Evolutionary conservation across 1,140 invertebrate species (phyloP).

Genomic region (Pygmarrhopalites habei): DNA sequence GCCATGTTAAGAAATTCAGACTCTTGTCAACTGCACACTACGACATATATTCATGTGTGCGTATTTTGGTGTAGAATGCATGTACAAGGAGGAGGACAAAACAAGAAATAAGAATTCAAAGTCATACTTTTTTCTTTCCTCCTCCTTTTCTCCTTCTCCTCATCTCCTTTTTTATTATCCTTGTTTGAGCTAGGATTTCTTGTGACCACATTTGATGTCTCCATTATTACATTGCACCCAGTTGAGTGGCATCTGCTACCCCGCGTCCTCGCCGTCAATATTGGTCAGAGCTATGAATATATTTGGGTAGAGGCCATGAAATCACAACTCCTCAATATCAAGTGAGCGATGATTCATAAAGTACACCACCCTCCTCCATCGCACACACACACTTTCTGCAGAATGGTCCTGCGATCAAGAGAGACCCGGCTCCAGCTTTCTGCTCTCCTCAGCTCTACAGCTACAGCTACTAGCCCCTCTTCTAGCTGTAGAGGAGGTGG

Average conservation of each 20-base stretch:
- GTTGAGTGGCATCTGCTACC: constrained; percentile 35
- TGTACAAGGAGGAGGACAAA: too few species aligned
- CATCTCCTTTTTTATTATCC: constrained; percentile 21
- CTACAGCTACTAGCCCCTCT: too few species aligned
- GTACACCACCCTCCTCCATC: not conserved
- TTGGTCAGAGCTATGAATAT: constrained; percentile 33
- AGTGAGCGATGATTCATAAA: constrained; percentile 25
- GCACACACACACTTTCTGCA: not conserved
- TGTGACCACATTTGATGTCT: constrained; percentile 26
- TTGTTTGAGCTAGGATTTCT: constrained; percentile 16
- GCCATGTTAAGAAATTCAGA: too few species aligned
- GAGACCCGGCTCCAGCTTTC: too few species aligned
- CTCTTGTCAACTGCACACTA: too few species aligned
- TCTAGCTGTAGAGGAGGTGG: too few species aligned
- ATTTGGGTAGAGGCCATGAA: constrained; percentile 31
- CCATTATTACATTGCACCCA: constrained; percentile 34
- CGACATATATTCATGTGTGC: too few species aligned
- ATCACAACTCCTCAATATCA: constrained; percentile 19
- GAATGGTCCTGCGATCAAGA: not conserved
- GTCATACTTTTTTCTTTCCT: not conserved
- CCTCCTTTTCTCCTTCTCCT: not conserved
- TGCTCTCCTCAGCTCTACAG: too few species aligned
- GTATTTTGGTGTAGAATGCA: too few species aligned
- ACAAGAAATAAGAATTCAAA: too few species aligned
- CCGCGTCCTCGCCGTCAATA: constrained; percentile 14